Evolutionary conservation across 2,888 invertebrate genomes (phyloP), one percentile per base, ranked within the genome.

Genomic region (Cosmia trapezina): DNA sequence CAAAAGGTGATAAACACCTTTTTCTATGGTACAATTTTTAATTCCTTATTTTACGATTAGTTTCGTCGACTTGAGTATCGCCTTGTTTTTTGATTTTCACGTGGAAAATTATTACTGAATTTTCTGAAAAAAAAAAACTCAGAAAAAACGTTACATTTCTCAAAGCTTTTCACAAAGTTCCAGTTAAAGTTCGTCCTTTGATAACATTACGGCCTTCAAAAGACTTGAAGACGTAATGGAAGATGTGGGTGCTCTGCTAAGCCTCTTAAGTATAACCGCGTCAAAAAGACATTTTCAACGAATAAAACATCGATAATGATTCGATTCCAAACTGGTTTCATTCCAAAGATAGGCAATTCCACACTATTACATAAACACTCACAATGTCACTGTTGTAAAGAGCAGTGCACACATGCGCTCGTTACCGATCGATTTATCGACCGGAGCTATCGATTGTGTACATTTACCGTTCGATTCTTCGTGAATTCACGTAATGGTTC

Each of bases 351-450:
- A 87, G 86, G 64, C 81, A 83, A 84, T 84, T 81, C 81, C 77
- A 78, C 81, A 76, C 73, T 83, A 84, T 89, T 88, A 88, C 82
- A 83, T 88, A 89, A 89, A 89, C 87, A 86, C 78, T 80, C 74
- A 80, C 81, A 88, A 78, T 89, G 89, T 86, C 86, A 87, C 84
- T 75, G 64, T 41, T 78, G 72, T 87, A 78, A 88, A 76, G 86
- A 74, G 64, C 17, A 66, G 83, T 83, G 67, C 66, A 78, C 78
- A 86, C 79, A 59, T 60, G 47, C 22, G 64, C 19, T 69, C 41
- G 51, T 49, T 69, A 57, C 28, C 17, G 45, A 60, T 74, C 49
- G 57, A 79, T 79, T 71, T 61, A 82, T 70, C 7, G 56, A 67
- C n/a, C 41, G 17, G 8, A 51, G 11, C 7, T 22, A 72, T 69